Base-by-base conservation (phyloP, 37 sponge, comb jelly and placozoan species). In the Ephydatia muelleri region DNA sequence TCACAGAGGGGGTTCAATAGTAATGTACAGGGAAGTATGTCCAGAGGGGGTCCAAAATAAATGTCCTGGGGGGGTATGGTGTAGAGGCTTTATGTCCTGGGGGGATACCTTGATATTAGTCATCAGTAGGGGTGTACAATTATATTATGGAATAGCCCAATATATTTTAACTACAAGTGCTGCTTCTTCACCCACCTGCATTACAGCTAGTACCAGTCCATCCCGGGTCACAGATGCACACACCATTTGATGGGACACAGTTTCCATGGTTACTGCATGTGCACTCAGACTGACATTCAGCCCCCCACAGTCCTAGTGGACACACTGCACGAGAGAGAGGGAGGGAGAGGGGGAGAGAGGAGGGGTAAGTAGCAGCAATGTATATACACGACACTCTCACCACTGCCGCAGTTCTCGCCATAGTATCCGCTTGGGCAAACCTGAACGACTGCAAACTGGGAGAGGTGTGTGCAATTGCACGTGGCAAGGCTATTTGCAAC, bases 161-260 rank as follows among this genome's bases (percentile, higher is more conserved):
- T n/a, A n/a, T n/a, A n/a, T n/a, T n/a, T n/a, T n/a, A n/a, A n/a
- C n/a, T n/a, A n/a, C n/a, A n/a, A n/a, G n/a, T n/a, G n/a, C 33
- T 32, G 39, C 47, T 37, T 33, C 83, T 73, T 72, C 47, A 43
- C 47, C 47, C 47, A 91, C 93, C 70, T 88, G 80, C 19, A 48
- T 78, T 36, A 79, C 95, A 94, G 19, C 25, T 29, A 0, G 26
- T 22, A 16, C 89, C 95, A 29, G 49, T 88, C 76, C 83, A 94
- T 9, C 95, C 95, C 73, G 81, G 57, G 8, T 83, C 77, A 79
- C 95, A 94, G 70, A 83, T 79, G 80, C 95, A 94, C 19, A 25
- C 37, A 11, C 95, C 95, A 21, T 65, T 49, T 22, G 66, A 25
- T 85, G 83, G 16, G 25, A 67, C 43, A 81, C 95, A 94, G 19